Evolutionary conservation across 2,797 vertebrate genomes (phyloP), one percentile per base, ranked within the genome.

Genomic region (Chanos chanos): DNA sequence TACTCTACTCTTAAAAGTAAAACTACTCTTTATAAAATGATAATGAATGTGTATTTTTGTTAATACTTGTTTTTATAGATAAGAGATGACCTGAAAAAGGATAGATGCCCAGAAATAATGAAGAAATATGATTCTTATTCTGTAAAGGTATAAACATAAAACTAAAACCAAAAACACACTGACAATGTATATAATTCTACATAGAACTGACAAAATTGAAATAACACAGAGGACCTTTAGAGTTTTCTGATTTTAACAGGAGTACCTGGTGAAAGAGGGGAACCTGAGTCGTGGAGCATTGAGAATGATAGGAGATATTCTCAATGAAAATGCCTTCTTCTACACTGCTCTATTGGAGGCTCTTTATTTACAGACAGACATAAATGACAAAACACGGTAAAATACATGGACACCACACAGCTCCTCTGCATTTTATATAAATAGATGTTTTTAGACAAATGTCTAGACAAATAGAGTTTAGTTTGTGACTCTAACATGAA

Each of bases 241-340:
- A n/a, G n/a, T n/a, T n/a, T n/a, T n/a, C n/a, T n/a, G n/a, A n/a
- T n/a, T n/a, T n/a, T n/a, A n/a, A 61, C 76, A 91, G 89, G 89
- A 91, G 28, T 91, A 90, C 69, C 78, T 91, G 75, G 76, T 90
- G 28, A 83, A 87, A 27, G 90, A 90, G 66, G 91, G 79, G 1
- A 90, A 90, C 71, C 73, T 93, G 76, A 93, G 91, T 50, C 81
- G 69, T 2, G 84, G 86, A 0, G 92, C 91, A 2, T 22, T 86
- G 71, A 84, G 77, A 68, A 92, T 93, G 83, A 85, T 93, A 9
- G 91, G 92, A 10, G 91, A 93, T 67, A 76, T 93, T 49, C 81
- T 94, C 73, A 88, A 92, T 61, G 81, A 91, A 67, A 90, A 90
- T 56, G 85, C 91, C 68, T 87, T 94, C 64, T 92, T 89, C 72